Evolutionary conservation across 2,113 vertebrate genomes (phyloP).

Genomic region (Nettapus auritus): DNA sequence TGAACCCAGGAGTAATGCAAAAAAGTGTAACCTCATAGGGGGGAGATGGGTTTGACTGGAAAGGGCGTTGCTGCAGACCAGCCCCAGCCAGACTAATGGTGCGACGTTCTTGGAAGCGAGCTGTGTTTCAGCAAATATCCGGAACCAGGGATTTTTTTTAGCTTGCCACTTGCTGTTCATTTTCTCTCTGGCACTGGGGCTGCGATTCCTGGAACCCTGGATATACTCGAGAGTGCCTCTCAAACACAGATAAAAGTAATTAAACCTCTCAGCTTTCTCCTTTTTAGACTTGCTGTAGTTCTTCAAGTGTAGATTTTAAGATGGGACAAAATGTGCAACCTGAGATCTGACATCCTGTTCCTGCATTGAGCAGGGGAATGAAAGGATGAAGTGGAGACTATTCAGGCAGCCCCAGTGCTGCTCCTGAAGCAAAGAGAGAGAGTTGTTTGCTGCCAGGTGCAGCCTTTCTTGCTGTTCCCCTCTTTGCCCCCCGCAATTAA

Average conservation of each 20-base stretch:
- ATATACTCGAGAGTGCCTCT: neutral
- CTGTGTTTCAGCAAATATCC: neutral
- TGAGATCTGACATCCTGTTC: neutral
- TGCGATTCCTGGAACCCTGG: slow-evolving; percentile 42
- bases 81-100: neutral
- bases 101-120: neutral
- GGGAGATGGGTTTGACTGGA: neutral
- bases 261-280: slow-evolving; percentile 10
- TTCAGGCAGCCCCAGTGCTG: neutral
- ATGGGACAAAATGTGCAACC: neutral
- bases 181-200: slow-evolving; percentile 30
- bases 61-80: neutral
- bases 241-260: slow-evolving; percentile 24
- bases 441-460: slow-evolving; percentile 28
- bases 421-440: neutral
- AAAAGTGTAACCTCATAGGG: neutral
- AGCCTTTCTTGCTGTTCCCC: neutral
- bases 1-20: fast-evolving
- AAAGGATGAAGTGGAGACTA: neutral
- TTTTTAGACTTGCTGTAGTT: neutral
- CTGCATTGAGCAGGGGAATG: neutral
- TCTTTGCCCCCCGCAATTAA: neutral
- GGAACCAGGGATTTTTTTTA: neutral
- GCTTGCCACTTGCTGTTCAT: slow-evolving; percentile 21
- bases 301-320: neutral